phyloP scores from a whole-genome alignment of 2,888 invertebrate species.

The Arctia plantaginis region DNA sequence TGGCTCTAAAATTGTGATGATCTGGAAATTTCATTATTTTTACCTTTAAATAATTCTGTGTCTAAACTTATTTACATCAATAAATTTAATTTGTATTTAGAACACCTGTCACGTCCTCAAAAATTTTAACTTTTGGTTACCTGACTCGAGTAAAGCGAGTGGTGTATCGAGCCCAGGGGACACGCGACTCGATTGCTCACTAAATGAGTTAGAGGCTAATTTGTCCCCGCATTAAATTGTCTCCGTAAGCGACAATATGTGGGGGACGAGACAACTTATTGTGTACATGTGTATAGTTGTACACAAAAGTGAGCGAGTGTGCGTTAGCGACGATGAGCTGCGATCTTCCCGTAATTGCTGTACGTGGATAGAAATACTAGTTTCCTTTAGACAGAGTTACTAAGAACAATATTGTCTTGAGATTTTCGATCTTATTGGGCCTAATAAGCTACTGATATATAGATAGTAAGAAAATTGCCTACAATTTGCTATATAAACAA shows the following conservation, averaged over 20 bases:
- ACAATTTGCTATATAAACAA: background rate
- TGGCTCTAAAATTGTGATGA: too few species aligned
- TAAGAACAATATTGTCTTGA: slow-evolving; percentile 6
- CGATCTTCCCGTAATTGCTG: slow-evolving; percentile 10
- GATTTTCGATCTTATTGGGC: background rate
- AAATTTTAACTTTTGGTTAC: slow-evolving; percentile 1
- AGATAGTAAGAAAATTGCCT: background rate
- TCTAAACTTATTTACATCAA: background rate
- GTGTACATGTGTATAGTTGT: slow-evolving; percentile 11
- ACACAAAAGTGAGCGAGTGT: slow-evolving; percentile 3
- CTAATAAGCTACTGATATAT: background rate
- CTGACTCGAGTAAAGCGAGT: slow-evolving; percentile 13
- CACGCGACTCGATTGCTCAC: slow-evolving; percentile 37
- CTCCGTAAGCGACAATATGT: slow-evolving; percentile 26
- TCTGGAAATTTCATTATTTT: too few species aligned
- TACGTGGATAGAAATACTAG: slow-evolving; percentile 14
- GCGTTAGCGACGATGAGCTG: background rate
- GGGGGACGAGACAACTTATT: slow-evolving; percentile 34
- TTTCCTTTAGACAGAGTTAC: background rate
- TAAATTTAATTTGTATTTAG: background rate
- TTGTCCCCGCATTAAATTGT: slow-evolving; percentile 39
- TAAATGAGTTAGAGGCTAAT: slow-evolving; percentile 49
- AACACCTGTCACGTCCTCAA: background rate
- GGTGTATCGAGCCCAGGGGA: slow-evolving; percentile 25
- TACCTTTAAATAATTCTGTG: background rate